These are phyloP conservation scores for Oryctes rhinoceros DNA, from an alignment of 1,140 invertebrate genomes.

Conservation along the genomic window DNA sequence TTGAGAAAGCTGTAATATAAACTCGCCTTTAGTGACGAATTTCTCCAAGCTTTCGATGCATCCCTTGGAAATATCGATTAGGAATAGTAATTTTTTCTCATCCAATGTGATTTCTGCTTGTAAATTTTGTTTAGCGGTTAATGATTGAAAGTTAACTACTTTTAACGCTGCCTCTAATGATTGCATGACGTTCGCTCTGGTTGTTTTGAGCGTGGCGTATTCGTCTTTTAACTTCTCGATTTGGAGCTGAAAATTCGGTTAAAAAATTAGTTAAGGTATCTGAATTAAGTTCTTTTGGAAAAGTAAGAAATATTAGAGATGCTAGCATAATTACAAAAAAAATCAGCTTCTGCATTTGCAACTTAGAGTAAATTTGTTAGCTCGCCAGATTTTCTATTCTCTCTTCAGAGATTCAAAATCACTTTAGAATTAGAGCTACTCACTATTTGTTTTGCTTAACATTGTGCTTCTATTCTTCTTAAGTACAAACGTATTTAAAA, in stretches of 20 bases:
- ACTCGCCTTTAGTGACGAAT: conserved; percentile 48
- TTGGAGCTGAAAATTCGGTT: conserved; percentile 30
- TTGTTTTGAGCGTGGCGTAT: conserved; percentile 5
- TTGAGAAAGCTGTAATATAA: conserved; percentile 49
- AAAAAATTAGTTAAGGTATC: not conserved
- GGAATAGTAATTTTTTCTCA: conserved; percentile 49
- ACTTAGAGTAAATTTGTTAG: too few relatives aligned
- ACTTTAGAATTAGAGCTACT: too few relatives aligned
- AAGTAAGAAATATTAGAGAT: too few relatives aligned
- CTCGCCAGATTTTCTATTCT: too few relatives aligned
- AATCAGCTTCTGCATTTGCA: too few relatives aligned
- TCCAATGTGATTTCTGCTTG: conserved; percentile 50
- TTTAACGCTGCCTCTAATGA: conserved; percentile 18
- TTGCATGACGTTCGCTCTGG: conserved; percentile 38
- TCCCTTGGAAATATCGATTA: conserved; percentile 49
- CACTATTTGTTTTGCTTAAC: too few relatives aligned
- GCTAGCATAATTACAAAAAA: too few relatives aligned
- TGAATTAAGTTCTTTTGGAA: not conserved
- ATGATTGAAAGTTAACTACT: conserved; percentile 8
- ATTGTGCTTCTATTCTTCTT: too few relatives aligned
- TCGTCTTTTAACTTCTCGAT: conserved; percentile 43
- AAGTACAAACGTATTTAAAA: too few relatives aligned
- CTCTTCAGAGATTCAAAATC: too few relatives aligned
- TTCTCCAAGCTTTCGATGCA: conserved; percentile 48
- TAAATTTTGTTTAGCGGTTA: conserved; percentile 40